Base-by-base conservation (phyloP, 2,888 invertebrate species). In the Tiliacea citrago region DNA sequence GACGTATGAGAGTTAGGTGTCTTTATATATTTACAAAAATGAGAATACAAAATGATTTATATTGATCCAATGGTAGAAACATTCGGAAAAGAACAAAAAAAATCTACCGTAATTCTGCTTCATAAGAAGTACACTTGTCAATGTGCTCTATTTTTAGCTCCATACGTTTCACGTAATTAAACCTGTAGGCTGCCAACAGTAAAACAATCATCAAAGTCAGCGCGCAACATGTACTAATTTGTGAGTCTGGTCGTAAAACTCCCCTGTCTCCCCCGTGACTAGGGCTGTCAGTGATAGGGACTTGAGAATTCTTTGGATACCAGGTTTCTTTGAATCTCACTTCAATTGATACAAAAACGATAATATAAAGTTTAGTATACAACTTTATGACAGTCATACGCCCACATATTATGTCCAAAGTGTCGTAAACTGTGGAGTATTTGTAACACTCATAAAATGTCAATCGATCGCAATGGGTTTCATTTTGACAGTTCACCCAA, bases 181-280 rank as follows among this genome's bases (percentile, higher is more conserved):
- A 70, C 61, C 35, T 77, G 62, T 77, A 76, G 39, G 39, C 39
- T 58, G 39, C 70, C 55, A 57, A 55, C 66, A 62, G 58, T 71
- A 51, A 76, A 82, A 79, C 61, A 73, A 69, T 79, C 77, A 61
- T 86, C 68, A 86, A 76, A 81, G 68, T 62, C 68, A 70, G 68
- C 65, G 72, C 76, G 75, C 73, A 75, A 86, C 69, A 80, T 84
- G 75, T 78, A 80, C 80, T 87, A 79, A 85, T 82, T 78, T 69
- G 73, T n/a, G 57, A 69, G 69, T 24, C 74, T 55, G 55, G 62
- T 84, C 78, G 79, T 86, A 82, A 86, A 81, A 53, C 55, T 68
- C 68, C 69, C 74, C 66, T 57, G 62, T 75, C 67, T 62, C 74
- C 75, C 70, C 68, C 63, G 13, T 58, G n/a, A 65, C n/a, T 60